phyloP scores from a whole-genome alignment of 2,888 invertebrate genomes.

The Saturnia japonica region DNA sequence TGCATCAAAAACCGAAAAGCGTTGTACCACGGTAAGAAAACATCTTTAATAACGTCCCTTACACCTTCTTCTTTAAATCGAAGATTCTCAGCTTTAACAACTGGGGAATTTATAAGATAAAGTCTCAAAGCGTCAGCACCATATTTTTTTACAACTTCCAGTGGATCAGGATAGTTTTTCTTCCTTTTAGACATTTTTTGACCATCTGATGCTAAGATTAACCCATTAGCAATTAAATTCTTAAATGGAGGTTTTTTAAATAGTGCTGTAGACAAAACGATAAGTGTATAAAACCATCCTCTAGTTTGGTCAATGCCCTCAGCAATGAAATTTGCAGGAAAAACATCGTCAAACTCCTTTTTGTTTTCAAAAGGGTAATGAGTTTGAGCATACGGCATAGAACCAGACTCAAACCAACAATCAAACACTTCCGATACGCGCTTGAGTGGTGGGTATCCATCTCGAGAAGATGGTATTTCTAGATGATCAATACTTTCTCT shows the following conservation, averaged over 20 bases:
- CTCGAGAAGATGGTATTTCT: slow-evolving; percentile 93
- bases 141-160: slow-evolving; percentile 93
- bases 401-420: slow-evolving; percentile 99
- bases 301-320: slow-evolving; percentile 99
- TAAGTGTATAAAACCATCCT: slow-evolving; percentile 99
- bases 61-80: slow-evolving; percentile 99
- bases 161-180: slow-evolving; percentile 99
- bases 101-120: slow-evolving; percentile 98
- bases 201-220: slow-evolving; percentile 97
- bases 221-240: slow-evolving; percentile 97
- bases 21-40: slow-evolving; percentile 98
- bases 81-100: slow-evolving; percentile 97
- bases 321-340: slow-evolving; percentile 99
- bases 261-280: slow-evolving; percentile 97
- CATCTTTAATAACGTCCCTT: slow-evolving; percentile 97
- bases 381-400: slow-evolving; percentile 98
- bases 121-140: slow-evolving; percentile 98
- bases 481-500: slow-evolving; percentile 96
- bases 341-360: slow-evolving; percentile 93
- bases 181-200: slow-evolving; percentile 99
- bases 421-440: slow-evolving; percentile 98
- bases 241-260: slow-evolving; percentile 99
- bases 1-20: slow-evolving; percentile 96
- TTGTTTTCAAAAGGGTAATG: slow-evolving; percentile 98
- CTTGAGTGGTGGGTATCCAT: slow-evolving; percentile 91